These are phyloP conservation scores for Temnopleurus reevesii DNA, from an alignment of 53 echinoderm and acorn worm genomes.

Conservation along the genomic window DNA sequence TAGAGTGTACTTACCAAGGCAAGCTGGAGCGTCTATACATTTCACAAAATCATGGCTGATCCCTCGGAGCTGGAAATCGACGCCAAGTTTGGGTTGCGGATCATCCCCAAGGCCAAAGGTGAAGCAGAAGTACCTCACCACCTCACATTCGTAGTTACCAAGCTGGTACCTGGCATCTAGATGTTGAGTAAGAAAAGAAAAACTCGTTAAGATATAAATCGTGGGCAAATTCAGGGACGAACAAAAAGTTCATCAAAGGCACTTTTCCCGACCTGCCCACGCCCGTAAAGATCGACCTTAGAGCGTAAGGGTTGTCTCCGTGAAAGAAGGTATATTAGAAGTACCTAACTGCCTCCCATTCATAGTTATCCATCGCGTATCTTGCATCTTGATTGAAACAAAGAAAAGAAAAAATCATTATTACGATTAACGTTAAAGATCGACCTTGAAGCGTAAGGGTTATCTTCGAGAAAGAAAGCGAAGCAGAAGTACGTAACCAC, in stretches of 20 bases:
- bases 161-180: neutral
- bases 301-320: neutral
- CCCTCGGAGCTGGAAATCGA: neutral
- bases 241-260: no score
- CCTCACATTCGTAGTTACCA: conserved; percentile 1
- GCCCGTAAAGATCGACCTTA: no score
- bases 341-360: neutral
- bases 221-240: no score
- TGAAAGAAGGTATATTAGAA: neutral
- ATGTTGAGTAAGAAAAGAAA: no score
- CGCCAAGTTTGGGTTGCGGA: neutral
- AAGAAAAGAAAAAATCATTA: no score
- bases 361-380: neutral
- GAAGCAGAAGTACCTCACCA: conserved; percentile 25
- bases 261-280: no score
- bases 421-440: no score
- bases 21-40: neutral
- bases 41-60: neutral
- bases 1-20: conserved; percentile 13
- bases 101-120: neutral
- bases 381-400: neutral
- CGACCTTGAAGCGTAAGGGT: no score
- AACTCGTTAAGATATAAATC: no score
- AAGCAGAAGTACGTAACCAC: conserved; percentile 13
- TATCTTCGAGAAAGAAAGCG: neutral